Base-by-base conservation (phyloP, 2,888 invertebrate genomes). In the Saturnia pavonia region DNA sequence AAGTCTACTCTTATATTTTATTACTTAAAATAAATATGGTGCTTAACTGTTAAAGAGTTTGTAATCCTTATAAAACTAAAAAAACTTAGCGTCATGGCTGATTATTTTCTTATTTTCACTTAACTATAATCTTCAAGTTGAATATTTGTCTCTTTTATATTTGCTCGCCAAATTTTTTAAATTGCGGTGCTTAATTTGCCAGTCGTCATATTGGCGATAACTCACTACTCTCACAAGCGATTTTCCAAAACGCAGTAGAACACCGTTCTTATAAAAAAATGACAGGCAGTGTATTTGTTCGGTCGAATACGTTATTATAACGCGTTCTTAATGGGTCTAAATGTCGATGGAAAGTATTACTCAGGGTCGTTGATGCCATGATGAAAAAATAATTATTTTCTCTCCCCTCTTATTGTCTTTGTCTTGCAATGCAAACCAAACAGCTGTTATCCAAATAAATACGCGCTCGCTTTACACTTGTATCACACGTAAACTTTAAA, bases 401-500 rank as follows among this genome's bases (percentile, higher is more conserved):
- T 34, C 6, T 6, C 34, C 34, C 34, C 34, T 34, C 34, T 4
- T 6, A 34, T 34, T n/a, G n/a, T n/a, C n/a, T n/a, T n/a, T n/a
- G n/a, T n/a, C n/a, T n/a, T 34, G 34, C 34, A 34, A 34, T 34
- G 34, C 6, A 6, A 34, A 34, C 34, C 14, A 43, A 12, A 43
- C 9, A 43, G 9, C n/a, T 51, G 19, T 11, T 9, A 54, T 22
- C 22, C 22, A 3, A 60, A 60, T 60, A 27, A 71, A 71, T 57
- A 25, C 57, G 34, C 45, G 3, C 25, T 16, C 16, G 27, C 34
- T 57, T 63, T 3, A 25, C 16, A 43, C 60, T 72, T 65, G 43
- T 1, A 6, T 69, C 70, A 43, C 8, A 67, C 45, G n/a, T 57
- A 14, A 63, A 40, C 40, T 60, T 67, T 67, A 69, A 70, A 69